Evolutionary conservation across 2,797 vertebrate genomes (phyloP), one percentile per base, ranked within the genome.

Genomic region (Ciconia nigra): DNA sequence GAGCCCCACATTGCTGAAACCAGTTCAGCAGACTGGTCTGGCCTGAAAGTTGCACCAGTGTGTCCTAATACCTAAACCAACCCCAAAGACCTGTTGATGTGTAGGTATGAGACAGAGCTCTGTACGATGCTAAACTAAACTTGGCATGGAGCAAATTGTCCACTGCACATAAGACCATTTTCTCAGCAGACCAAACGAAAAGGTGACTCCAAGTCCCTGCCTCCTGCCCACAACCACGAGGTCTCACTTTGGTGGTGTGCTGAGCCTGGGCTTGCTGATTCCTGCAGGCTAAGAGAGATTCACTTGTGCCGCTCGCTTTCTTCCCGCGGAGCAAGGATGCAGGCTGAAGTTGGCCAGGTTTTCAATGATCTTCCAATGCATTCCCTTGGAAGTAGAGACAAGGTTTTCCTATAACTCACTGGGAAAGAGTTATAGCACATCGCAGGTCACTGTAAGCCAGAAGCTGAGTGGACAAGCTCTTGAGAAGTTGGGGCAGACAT

Each of bases 71-170:
- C 5, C 29, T 57, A 63, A 54, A 39, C 3, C 29, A 84, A 13
- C 17, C 20, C 18, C 26, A 17, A 66, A 55, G 18, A 31, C 4
- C 41, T 29, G 37, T 0, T 81, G 57, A 4, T 39, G 2, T 1
- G 3, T 2, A 13, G 20, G 31, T 39, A 47, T 0, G 15, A 52
- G 44, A 35, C 10, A 55, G 17, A 42, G 15, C 4, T 72, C 54
- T 55, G 54, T 52, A 67, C 58, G 54, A 41, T 22, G 42, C 25
- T 57, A 33, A 51, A 16, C 59, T 33, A 58, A 58, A 35, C 31
- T 77, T 46, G 24, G 33, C 63, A 39, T 1, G 3, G 39, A 58
- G 16, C 6, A 26, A 72, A 26, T 37, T 63, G 26, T 72, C 71
- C 17, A 7, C 42, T 33, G n/a, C 55, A 5, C 26, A 9, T 9